phyloP scores from a whole-genome alignment of 2,888 invertebrate genomes.

The Ormyrus nitidulus region DNA sequence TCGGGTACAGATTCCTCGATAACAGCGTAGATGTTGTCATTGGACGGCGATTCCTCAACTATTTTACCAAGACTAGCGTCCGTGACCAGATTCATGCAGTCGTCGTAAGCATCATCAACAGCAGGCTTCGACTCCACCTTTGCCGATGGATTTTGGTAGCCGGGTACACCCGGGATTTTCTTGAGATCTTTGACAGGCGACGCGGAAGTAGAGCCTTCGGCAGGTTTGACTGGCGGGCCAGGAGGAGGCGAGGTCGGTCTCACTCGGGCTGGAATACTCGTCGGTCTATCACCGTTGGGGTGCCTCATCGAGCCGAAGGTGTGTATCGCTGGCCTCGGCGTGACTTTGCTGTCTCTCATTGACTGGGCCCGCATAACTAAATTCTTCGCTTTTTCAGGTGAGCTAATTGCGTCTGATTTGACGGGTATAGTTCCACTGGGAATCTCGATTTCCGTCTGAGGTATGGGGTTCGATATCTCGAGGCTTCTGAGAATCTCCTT shows the following conservation, averaged over 20 bases:
- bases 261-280: slow-evolving; percentile 82
- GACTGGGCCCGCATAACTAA: slow-evolving; percentile 88
- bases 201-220: slow-evolving; percentile 62
- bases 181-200: slow-evolving; percentile 78
- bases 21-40: slow-evolving; percentile 90
- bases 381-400: slow-evolving; percentile 76
- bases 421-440: slow-evolving; percentile 80
- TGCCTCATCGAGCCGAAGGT: slow-evolving; percentile 91
- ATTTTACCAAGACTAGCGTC: slow-evolving; percentile 81
- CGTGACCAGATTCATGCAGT: slow-evolving; percentile 83
- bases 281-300: slow-evolving; percentile 82
- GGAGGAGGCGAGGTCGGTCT: slow-evolving; percentile 88
- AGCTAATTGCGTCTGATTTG: slow-evolving; percentile 72
- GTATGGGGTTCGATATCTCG: slow-evolving; percentile 90
- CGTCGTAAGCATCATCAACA: slow-evolving; percentile 80
- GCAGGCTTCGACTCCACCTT: slow-evolving; percentile 60
- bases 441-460: slow-evolving; percentile 82
- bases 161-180: slow-evolving; percentile 12
- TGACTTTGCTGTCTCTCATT: slow-evolving; percentile 80
- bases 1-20: slow-evolving; percentile 86
- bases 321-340: slow-evolving; percentile 81
- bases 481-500: slow-evolving; percentile 84
- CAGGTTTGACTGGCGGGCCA: slow-evolving; percentile 79
- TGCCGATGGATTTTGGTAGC: slow-evolving; percentile 6
- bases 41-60: slow-evolving; percentile 79